Percentiles rank a stretch among this genome's conserved stretches.
Conservation (phyloP, 2,888 invertebrate genomes). For the Mythimna albipuncta region DNA sequence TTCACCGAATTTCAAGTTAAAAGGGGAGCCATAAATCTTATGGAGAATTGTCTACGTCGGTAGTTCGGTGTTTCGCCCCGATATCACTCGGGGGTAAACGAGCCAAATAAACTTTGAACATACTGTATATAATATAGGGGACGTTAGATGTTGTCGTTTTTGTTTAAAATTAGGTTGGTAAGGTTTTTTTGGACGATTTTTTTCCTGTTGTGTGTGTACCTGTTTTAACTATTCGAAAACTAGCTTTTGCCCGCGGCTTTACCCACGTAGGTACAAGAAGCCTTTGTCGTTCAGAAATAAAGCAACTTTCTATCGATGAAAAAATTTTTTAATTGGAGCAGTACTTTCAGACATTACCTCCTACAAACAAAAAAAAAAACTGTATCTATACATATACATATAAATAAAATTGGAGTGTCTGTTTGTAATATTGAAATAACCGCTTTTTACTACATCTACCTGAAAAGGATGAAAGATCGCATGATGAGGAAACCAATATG, state of each 20-base stretch:
- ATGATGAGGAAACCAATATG: too few species aligned
- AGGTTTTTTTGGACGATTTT: neutral
- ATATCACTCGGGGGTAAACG: slow-evolving; percentile 52
- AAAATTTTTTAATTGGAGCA: too few species aligned
- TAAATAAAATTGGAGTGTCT: too few species aligned
- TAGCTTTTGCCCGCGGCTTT: neutral
- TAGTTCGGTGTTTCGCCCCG: slow-evolving; percentile 51
- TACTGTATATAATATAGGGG: slow-evolving; percentile 29
- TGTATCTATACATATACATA: too few species aligned
- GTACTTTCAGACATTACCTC: too few species aligned
- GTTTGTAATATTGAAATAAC: too few species aligned
- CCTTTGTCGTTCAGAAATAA: too few species aligned
- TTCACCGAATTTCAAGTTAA: slow-evolving; percentile 74
- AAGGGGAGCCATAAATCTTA: slow-evolving; percentile 78
- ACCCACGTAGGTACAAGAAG: too few species aligned
- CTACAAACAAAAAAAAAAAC: too few species aligned
- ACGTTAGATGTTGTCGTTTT: slow-evolving; percentile 9
- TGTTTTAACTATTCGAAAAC: neutral
- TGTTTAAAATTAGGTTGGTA: slow-evolving; percentile 36
- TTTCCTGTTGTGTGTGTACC: neutral
- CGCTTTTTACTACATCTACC: too few species aligned
- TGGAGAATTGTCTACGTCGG: slow-evolving; percentile 68
- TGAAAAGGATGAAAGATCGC: too few species aligned
- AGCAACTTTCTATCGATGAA: too few species aligned
- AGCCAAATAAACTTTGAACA: slow-evolving; percentile 43